These are phyloP conservation scores for Drosophila helvetica DNA, from an alignment of 2,888 invertebrate genomes.

Conservation along the genomic window DNA sequence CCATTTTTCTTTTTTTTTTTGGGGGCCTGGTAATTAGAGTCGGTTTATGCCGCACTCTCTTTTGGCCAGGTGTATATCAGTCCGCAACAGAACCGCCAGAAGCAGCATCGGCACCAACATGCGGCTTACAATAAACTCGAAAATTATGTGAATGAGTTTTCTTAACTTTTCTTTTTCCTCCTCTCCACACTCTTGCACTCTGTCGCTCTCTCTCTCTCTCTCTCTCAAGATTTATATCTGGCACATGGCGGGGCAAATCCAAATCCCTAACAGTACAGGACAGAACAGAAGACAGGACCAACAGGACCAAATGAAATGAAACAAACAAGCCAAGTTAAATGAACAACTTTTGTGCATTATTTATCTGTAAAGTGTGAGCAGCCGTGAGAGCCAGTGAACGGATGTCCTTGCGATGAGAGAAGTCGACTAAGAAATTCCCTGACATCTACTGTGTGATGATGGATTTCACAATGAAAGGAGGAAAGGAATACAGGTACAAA, in stretches of 20 bases:
- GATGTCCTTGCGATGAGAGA: neutral
- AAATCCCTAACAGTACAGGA: conserved; percentile 36
- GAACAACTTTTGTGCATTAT: conserved; percentile 78
- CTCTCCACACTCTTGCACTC: conserved; percentile 4
- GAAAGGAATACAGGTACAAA: too few species aligned
- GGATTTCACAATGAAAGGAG: neutral
- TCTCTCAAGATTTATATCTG: conserved; percentile 72
- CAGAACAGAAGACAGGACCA: conserved; percentile 41
- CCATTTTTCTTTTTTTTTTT: conserved; percentile 9
- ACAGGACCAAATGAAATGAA: conserved; percentile 61
- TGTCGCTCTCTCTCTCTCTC: conserved; percentile 20
- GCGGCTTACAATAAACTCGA: conserved; percentile 71
- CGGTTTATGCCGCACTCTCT: conserved; percentile 66
- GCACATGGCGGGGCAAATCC: conserved; percentile 66
- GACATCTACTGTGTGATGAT: neutral
- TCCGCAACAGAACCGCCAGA: conserved; percentile 36
- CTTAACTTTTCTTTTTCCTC: conserved; percentile 66
- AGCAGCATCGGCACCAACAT: conserved; percentile 27
- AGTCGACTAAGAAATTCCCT: conserved; percentile 9
- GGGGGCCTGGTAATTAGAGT: conserved; percentile 71
- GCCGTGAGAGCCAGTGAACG: conserved; percentile 34
- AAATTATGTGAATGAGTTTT: conserved; percentile 79
- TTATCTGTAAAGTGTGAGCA: conserved; percentile 69
- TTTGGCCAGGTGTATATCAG: conserved; percentile 66
- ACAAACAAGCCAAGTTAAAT: conserved; percentile 78